Percentiles rank a stretch among this genome's conserved stretches.
Evolutionary conservation across 1,140 invertebrate genomes (phyloP).

Genomic region (Sesamia nonagrioides): DNA sequence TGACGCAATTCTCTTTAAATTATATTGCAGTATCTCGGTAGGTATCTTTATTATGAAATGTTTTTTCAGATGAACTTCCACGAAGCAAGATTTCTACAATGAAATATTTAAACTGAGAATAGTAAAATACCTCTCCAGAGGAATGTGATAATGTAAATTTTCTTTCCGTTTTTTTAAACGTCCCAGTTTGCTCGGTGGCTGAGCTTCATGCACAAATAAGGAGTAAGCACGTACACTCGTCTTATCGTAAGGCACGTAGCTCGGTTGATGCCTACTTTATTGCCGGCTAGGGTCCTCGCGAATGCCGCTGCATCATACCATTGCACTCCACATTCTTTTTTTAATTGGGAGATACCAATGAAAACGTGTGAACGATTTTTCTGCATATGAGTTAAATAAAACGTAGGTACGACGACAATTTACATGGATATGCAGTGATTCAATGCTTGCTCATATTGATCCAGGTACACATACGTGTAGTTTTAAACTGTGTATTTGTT

Average conservation of each 20-base stretch:
- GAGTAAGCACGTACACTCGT: conserved; percentile 71
- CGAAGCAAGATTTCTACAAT: conserved; percentile 42
- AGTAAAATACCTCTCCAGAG: conserved; percentile 48
- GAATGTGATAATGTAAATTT: conserved; percentile 61
- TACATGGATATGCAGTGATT: not conserved
- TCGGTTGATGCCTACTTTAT: conserved; percentile 76
- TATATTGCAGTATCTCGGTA: conserved; percentile 31
- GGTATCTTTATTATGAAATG: conserved; percentile 44
- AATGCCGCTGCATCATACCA: conserved; percentile 65
- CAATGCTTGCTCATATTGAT: conserved; percentile 11
- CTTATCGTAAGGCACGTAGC: conserved; percentile 69
- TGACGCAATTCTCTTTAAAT: conserved; percentile 35
- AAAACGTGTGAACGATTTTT: conserved; percentile 46
- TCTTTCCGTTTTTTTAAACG: conserved; percentile 51
- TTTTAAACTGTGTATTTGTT: not conserved
- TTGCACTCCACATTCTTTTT: conserved; percentile 56
- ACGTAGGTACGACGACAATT: not conserved
- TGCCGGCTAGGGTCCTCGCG: conserved; percentile 57
- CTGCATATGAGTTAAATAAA: conserved; percentile 22
- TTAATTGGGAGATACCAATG: conserved; percentile 56
- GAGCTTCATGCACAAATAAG: conserved; percentile 58
- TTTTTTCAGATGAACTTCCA: conserved; percentile 45
- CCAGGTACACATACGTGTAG: not conserved
- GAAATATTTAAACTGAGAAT: conserved; percentile 51
- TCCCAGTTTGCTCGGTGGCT: conserved; percentile 54